Evolutionary conservation across 1,140 invertebrate species (phyloP).

Genomic region (Chrysoperla carnea): DNA sequence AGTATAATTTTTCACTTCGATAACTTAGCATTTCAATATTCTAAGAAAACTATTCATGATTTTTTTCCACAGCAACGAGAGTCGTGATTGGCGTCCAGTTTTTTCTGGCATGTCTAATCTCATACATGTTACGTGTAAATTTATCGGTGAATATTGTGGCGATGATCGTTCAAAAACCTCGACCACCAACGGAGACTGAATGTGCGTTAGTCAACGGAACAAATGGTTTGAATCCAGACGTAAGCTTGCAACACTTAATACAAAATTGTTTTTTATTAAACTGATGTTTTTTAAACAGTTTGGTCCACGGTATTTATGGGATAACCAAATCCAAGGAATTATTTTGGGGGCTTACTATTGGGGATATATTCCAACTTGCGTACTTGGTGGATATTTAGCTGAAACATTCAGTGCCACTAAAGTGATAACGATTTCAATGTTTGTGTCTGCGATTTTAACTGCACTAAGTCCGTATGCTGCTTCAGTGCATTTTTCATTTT

Average conservation of each 20-base stretch:
- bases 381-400: slow-evolving; percentile 18
- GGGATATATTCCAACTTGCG: slow-evolving; percentile 24
- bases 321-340: slow-evolving; percentile 36
- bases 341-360: slow-evolving; percentile 50
- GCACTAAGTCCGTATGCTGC: slow-evolving; percentile 45
- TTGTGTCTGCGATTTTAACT: slow-evolving; percentile 49
- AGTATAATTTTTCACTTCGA: no score
- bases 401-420: slow-evolving; percentile 28
- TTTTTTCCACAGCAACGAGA: slow-evolving; percentile 17
- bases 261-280: slow-evolving; percentile 2
- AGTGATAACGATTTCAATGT: slow-evolving; percentile 47
- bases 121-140: slow-evolving; percentile 54
- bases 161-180: slow-evolving; percentile 32
- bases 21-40: no score
- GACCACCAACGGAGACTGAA: slow-evolving; percentile 6
- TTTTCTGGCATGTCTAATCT: slow-evolving; percentile 51
- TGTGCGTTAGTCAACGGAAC: slow-evolving; percentile 11
- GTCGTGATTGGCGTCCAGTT: slow-evolving; percentile 46
- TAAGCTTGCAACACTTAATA: not conserved
- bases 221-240: slow-evolving; percentile 16
- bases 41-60: no score
- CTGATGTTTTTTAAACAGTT: slow-evolving; percentile 11
- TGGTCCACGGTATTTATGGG: slow-evolving; percentile 34
- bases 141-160: slow-evolving; percentile 55
- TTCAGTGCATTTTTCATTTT: slow-evolving; percentile 33